Evolutionary conservation across 2,888 invertebrate species (phyloP).

Genomic region (Mellilla xanthometata): DNA sequence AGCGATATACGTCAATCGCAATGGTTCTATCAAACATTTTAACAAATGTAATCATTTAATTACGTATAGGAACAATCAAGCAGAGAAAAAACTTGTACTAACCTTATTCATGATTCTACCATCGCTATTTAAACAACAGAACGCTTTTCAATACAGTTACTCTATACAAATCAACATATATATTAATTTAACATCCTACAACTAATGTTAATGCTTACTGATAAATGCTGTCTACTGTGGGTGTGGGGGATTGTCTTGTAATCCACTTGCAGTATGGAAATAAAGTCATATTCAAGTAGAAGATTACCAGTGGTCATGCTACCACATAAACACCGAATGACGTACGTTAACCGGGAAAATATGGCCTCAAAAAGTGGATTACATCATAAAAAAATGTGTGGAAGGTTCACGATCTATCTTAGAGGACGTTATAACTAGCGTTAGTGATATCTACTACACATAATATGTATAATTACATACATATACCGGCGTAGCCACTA

Average conservation of each 20-base stretch:
- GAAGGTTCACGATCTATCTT: constrained; percentile 23
- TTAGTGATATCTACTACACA: constrained; percentile 36
- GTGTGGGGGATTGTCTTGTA: constrained; percentile 30
- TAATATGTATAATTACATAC: constrained; percentile 59
- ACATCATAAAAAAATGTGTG: constrained; percentile 36
- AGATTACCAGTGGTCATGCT: background rate
- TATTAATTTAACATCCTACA: constrained; percentile 78
- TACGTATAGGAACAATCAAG: no score
- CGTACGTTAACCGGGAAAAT: no score
- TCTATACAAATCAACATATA: constrained; percentile 80
- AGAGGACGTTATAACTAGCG: constrained; percentile 36
- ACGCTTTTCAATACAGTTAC: no score
- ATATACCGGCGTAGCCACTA: constrained; percentile 69
- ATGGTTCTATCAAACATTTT: no score
- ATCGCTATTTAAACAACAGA: constrained; percentile 72
- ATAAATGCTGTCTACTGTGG: constrained; percentile 76
- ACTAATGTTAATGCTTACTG: constrained; percentile 75
- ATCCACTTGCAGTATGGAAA: constrained; percentile 21
- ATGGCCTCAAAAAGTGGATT: constrained; percentile 38
- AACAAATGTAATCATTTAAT: no score
- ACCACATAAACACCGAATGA: no score
- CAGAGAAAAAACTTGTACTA: no score
- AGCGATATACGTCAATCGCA: no score
- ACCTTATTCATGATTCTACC: no score
- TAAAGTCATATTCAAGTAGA: no score